These are phyloP conservation scores for Halotydeus destructor DNA, from an alignment of 1,140 invertebrate species.

Conservation along the genomic window DNA sequence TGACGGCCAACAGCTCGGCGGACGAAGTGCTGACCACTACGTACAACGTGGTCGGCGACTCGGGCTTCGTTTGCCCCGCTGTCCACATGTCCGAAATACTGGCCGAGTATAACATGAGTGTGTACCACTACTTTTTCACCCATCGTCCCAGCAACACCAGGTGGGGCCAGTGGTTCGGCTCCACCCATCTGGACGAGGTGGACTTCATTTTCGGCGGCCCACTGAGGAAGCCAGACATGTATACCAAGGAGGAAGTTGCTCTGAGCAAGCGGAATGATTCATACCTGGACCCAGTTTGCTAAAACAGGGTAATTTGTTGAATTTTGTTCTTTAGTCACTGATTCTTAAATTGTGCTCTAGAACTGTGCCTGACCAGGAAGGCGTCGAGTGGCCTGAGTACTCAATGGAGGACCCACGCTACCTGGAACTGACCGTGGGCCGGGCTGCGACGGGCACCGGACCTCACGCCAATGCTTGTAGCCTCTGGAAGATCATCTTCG, in stretches of 20 bases:
- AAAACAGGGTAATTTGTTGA: conserved; percentile 83
- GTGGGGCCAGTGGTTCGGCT: conserved; percentile 88
- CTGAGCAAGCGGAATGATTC: conserved; percentile 69
- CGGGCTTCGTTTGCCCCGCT: conserved; percentile 13
- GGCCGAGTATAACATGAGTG: conserved; percentile 20
- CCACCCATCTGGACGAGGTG: conserved; percentile 88
- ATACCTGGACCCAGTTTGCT: conserved; percentile 85
- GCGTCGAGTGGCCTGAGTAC: no score
- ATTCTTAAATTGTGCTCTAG: no score
- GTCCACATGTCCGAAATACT: conserved; percentile 7
- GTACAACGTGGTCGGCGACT: conserved; percentile 61
- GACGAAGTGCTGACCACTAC: conserved; percentile 32
- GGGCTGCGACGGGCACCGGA: no score
- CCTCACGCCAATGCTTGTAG: no score
- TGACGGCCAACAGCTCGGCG: background rate
- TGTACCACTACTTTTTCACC: conserved; percentile 87
- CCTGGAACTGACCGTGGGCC: no score
- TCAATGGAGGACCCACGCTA: no score
- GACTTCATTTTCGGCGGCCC: conserved; percentile 87
- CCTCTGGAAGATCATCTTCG: no score
- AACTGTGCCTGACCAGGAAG: no score
- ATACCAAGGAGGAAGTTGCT: conserved; percentile 50
- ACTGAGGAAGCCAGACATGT: conserved; percentile 50
- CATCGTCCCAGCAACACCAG: conserved; percentile 61
- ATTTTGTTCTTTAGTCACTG: no score